Evolutionary conservation across 2,113 vertebrate genomes (phyloP).

Genomic region (Periophthalmodon schlosseri): DNA sequence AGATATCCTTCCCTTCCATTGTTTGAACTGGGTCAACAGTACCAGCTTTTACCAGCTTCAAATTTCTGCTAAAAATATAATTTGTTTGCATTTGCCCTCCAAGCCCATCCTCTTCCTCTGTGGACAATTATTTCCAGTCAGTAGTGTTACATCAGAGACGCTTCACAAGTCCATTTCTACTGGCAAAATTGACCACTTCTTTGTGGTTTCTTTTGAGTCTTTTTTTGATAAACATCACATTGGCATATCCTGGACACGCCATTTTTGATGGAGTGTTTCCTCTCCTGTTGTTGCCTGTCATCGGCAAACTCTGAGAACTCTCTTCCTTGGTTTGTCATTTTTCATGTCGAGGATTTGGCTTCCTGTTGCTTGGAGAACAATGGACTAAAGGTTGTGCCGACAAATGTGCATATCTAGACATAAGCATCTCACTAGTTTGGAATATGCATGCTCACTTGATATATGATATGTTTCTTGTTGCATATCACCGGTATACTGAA

Average conservation of each 20-base stretch:
- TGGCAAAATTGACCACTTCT: constrained; percentile 7
- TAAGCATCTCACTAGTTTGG: constrained; percentile 31
- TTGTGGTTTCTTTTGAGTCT: constrained; percentile 28
- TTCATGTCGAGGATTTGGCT: constrained; percentile 55
- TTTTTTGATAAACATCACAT: constrained; percentile 42
- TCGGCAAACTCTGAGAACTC: constrained; percentile 45
- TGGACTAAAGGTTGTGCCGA: constrained; percentile 28
- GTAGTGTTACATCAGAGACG: not conserved
- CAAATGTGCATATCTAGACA: constrained; percentile 35
- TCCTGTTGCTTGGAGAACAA: constrained; percentile 74
- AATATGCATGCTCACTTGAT: not conserved
- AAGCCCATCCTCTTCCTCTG: not conserved
- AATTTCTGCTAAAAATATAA: not conserved
- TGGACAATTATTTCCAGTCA: not conserved
- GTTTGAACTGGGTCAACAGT: constrained; percentile 23
- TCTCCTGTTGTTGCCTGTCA: constrained; percentile 56
- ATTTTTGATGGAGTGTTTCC: constrained; percentile 60
- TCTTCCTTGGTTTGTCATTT: constrained; percentile 64
- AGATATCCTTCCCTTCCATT: constrained; percentile 34
- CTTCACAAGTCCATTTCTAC: constrained; percentile 1
- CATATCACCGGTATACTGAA: not conserved
- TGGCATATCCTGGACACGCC: constrained; percentile 52
- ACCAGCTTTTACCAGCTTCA: constrained; percentile 1
- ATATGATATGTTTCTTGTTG: not conserved
- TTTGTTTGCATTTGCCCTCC: not conserved